Evolutionary conservation across 2,888 invertebrate species (phyloP), one percentile per base, ranked within the genome.

Genomic region (Meiosimyza platycephala): DNA sequence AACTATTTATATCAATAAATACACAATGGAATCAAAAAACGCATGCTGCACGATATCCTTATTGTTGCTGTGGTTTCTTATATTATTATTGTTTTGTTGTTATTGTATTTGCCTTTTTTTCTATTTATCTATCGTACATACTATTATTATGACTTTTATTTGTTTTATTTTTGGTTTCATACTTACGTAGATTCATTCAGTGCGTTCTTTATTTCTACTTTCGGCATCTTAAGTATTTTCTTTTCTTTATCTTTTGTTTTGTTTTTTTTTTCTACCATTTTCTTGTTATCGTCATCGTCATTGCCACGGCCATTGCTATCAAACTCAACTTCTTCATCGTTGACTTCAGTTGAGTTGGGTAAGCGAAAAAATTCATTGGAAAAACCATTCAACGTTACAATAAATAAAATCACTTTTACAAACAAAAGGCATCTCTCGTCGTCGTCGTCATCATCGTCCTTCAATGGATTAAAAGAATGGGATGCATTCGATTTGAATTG

Each of bases 1-100:
- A 65, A 65, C 50, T 65, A 64, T 64, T 64, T 51, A 65, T 52
- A 65, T 51, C 52, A 33, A 52, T 65, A 64, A 64, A 65, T 65
- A 51, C 64, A 50, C 50, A 64, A 48, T 50, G 64, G 64, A 65
- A 65, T 65, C 64, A 50, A 51, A 50, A 51, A 28, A 40, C 28
- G 18, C 50, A 22, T 51, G 64, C 28, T 28, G 18, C 22, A 3
- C 28, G 51, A 2, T 63, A 47, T 65, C 64, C 64, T 28, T 65
- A 3, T 52, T 15, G 47, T 28, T 65, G 13, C 22, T 63, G 6
- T 64, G n/a, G 18, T 51, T 65, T 47, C 51, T 51, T 22, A 40
- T 40, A 40, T 9, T 40, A 15, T 51, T 65, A 65, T 33, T 22
- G 50, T 51, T 65, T 28, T 22, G 6, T 18, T 4, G 33, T 15